Evolutionary conservation across 1,140 invertebrate species (phyloP), one percentile per base, ranked within the genome.

Genomic region (Achroia grisella): DNA sequence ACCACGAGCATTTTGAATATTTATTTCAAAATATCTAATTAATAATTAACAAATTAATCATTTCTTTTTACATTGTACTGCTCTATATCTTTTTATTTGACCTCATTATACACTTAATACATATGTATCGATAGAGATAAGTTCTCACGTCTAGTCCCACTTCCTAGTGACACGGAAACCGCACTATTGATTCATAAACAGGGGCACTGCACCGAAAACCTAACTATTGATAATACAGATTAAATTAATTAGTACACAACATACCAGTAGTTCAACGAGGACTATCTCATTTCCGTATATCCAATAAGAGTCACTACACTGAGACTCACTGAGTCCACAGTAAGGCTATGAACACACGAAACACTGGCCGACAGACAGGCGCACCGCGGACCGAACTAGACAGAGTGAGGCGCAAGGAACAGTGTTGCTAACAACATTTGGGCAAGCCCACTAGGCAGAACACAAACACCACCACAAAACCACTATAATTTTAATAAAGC

Each of bases 261-360:
- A 52, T 79, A 79, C 73, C 73, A 54, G 45, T 41, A 33, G 34
- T 10, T n/a, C 40, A 45, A 44, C 52, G 63, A 55, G 45, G 60
- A 71, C 69, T 81, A 78, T 81, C 64, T 78, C 77, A 81, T 79
- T 62, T 70, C 72, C 56, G 52, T 42, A 54, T 57, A 70, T 69
- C 62, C 61, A 70, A 70, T 47, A 59, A 52, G 51, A 56, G 45
- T 52, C 76, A 80, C 74, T 58, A 53, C 66, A 79, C 71, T 47
- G 48, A 58, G 49, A 52, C 59, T 51, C 41, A 53, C n/a, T 14
- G 33, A 14, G 33, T n/a, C n/a, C 51, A 46, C 15, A 39, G 13
- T 57, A 40, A 34, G 45, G 55, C 31, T 42, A 60, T 40, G 53
- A 61, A 54, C 50, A 62, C 66, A 70, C 62, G 45, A 12, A 47